These are phyloP conservation scores for Phortica variegata DNA, from an alignment of 1,140 invertebrate genomes.

Conservation along the genomic window DNA sequence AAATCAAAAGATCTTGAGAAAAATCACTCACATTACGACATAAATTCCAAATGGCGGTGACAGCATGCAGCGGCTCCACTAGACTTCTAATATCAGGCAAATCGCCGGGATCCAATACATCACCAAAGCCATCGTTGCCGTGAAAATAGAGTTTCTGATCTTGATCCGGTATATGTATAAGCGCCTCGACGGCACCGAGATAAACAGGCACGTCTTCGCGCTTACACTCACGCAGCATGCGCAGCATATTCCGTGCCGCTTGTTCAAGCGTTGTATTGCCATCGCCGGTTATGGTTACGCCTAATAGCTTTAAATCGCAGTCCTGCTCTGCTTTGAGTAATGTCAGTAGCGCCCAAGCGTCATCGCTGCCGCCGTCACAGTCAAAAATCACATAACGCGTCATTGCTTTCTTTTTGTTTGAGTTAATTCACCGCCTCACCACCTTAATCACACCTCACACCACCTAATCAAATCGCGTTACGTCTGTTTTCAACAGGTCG, in stretches of 20 bases:
- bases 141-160: conserved; percentile 38
- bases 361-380: conserved; percentile 67
- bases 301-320: conserved; percentile 60
- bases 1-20: neutral
- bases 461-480: no score
- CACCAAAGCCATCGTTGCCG: conserved; percentile 70
- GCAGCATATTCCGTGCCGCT: conserved; percentile 64
- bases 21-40: conserved; percentile 43
- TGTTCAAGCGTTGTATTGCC: conserved; percentile 66
- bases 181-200: conserved; percentile 60
- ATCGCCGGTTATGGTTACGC: conserved; percentile 63
- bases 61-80: conserved; percentile 36
- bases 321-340: conserved; percentile 61
- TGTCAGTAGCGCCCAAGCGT: conserved; percentile 65
- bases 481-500: no score
- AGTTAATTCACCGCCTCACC: no score
- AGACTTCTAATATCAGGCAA: conserved; percentile 18
- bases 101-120: conserved; percentile 39
- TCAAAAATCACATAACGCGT: conserved; percentile 61
- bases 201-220: conserved; percentile 65
- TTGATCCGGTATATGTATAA: conserved; percentile 52
- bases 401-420: no score
- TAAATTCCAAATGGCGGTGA: conserved; percentile 59
- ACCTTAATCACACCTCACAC: no score
- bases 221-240: conserved; percentile 60